phyloP scores from a whole-genome alignment of 2,113 vertebrate genomes.

The Lynx canadensis region DNA sequence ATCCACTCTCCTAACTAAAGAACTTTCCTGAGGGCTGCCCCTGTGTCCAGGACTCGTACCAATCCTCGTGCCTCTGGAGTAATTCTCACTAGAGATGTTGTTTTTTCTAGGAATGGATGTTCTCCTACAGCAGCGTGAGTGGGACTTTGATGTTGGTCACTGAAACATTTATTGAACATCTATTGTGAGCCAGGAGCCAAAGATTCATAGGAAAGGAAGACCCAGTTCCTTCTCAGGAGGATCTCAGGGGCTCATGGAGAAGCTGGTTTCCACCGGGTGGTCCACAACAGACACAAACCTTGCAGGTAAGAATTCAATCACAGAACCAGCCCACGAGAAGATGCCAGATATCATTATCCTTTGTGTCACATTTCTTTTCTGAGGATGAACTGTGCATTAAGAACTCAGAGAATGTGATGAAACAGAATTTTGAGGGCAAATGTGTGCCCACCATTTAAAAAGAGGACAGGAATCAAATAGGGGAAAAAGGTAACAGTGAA shows the following conservation, averaged over 20 bases:
- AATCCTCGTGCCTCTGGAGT: neutral
- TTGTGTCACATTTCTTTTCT: neutral
- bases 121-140: neutral
- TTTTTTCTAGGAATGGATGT: neutral
- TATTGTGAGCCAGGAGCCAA: neutral
- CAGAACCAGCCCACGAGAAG: neutral
- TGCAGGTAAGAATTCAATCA: neutral
- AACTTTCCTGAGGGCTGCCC: neutral
- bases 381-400: neutral
- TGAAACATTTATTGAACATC: neutral
- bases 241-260: neutral
- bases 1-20: neutral
- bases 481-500: neutral
- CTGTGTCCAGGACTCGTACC: neutral
- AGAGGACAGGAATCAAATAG: neutral
- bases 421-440: neutral
- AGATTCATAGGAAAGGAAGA: neutral
- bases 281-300: neutral
- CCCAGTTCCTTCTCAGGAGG: neutral
- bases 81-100: neutral
- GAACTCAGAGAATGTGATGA: neutral
- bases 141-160: neutral
- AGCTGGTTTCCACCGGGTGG: neutral
- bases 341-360: too few relatives aligned
- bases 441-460: neutral